A percentile compares a stretch with the other conserved stretches of the same genome.
phyloP scores from a whole-genome alignment of 2,797 vertebrate species.

The Syngnathus rostellatus region DNA sequence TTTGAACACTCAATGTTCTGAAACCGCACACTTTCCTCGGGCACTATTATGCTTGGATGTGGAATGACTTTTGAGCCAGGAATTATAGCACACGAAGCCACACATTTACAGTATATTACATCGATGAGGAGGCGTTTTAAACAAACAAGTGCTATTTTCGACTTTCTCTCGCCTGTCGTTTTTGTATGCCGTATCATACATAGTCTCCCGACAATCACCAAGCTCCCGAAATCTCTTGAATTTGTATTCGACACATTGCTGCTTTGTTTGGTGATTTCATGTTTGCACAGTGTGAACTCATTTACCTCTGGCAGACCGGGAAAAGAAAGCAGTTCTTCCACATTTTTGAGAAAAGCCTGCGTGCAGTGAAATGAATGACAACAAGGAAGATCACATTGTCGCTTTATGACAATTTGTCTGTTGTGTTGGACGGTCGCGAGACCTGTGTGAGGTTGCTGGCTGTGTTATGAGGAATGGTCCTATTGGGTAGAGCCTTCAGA shows the following conservation, averaged over 20 bases:
- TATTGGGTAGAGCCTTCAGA: constrained; percentile 68
- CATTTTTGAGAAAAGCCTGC: constrained; percentile 80
- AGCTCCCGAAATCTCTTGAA: constrained; percentile 12
- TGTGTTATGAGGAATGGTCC: constrained; percentile 63
- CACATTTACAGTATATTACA: constrained; percentile 18
- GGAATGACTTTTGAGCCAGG: constrained; percentile 17
- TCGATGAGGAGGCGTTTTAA: neutral
- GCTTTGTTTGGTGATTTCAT: constrained; percentile 38
- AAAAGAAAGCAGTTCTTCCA: constrained; percentile 76
- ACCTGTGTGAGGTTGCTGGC: constrained; percentile 85
- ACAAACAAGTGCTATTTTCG: neutral
- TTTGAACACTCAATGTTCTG: constrained; percentile 33
- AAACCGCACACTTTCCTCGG: constrained; percentile 37
- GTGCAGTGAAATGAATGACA: constrained; percentile 34
- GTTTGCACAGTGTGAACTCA: constrained; percentile 36
- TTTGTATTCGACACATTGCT: constrained; percentile 26
- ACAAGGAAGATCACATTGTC: constrained; percentile 40
- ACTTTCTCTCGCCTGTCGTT: neutral
- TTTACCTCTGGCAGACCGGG: constrained; percentile 64
- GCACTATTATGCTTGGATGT: constrained; percentile 27
- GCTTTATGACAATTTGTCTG: constrained; percentile 22
- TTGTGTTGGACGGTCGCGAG: constrained; percentile 27
- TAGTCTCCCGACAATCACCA: neutral
- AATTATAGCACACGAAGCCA: constrained; percentile 15
- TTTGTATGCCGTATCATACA: neutral